Conservation (phyloP, 2,113 vertebrate genomes). For the Dascyllus trimaculatus region DNA sequence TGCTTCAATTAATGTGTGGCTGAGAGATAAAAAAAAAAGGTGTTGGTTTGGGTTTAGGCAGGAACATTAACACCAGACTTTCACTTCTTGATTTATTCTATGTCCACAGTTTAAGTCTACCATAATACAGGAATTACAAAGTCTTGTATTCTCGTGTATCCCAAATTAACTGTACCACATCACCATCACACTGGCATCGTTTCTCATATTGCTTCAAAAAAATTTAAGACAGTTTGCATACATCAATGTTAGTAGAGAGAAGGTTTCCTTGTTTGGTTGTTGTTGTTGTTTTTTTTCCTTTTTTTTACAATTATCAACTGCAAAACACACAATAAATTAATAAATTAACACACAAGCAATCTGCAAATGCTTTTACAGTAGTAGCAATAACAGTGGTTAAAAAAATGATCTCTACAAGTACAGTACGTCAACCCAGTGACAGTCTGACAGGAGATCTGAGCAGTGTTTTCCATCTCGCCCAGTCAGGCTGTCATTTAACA, state of each 20-base stretch:
- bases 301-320: constrained; percentile 78
- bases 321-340: constrained; percentile 96
- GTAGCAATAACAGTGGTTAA: constrained; percentile 83
- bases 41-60: constrained; percentile 16
- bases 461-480: constrained; percentile 55
- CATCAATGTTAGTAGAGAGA: constrained; percentile 85
- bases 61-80: constrained; percentile 30
- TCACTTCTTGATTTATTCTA: constrained; percentile 83
- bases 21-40: constrained; percentile 3
- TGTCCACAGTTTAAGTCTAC: constrained; percentile 79
- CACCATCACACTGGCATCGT: constrained; percentile 77
- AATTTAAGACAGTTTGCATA: constrained; percentile 83
- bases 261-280: constrained; percentile 56
- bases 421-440: constrained; percentile 76
- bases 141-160: constrained; percentile 70
- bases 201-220: constrained; percentile 85
- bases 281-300: constrained; percentile 28
- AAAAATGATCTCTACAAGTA: constrained; percentile 74
- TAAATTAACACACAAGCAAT: constrained; percentile 97
- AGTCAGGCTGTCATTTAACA: constrained; percentile 67
- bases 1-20: background rate
- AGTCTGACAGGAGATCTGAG: constrained; percentile 68
- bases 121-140: constrained; percentile 82
- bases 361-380: constrained; percentile 90
- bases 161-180: constrained; percentile 84